phyloP scores from a whole-genome alignment of 2,888 invertebrate genomes.

The Labia minor region DNA sequence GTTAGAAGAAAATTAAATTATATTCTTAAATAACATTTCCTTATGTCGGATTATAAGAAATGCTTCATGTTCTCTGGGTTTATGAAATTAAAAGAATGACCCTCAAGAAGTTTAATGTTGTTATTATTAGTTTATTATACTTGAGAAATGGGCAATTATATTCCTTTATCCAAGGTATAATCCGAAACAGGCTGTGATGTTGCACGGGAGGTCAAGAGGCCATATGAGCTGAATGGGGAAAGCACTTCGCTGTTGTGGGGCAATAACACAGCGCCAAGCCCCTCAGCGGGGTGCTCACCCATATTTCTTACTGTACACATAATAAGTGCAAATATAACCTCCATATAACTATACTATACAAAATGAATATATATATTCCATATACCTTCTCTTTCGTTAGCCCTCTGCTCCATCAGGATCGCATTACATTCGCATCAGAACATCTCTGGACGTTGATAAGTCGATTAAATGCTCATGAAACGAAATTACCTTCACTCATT shows the following conservation, averaged over 20 bases:
- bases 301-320: background rate
- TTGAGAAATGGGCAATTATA: no score
- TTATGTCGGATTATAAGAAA: no score
- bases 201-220: background rate
- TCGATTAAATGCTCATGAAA: background rate
- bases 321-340: background rate
- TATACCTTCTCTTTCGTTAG: no score
- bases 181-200: no score
- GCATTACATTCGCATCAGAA: slow-evolving; percentile 8
- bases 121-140: no score
- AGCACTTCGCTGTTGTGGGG: background rate
- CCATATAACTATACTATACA: background rate
- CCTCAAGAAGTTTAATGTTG: no score
- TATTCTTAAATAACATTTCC: no score
- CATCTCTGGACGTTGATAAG: background rate
- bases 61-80: no score
- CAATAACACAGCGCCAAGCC: background rate
- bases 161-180: no score
- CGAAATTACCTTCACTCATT: background rate
- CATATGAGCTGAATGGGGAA: background rate
- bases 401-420: background rate
- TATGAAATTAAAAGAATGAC: no score
- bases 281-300: background rate
- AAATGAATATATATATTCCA: background rate
- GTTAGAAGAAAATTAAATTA: no score